phyloP scores from a whole-genome alignment of 2,113 vertebrate genomes.

The Lathamus discolor region DNA sequence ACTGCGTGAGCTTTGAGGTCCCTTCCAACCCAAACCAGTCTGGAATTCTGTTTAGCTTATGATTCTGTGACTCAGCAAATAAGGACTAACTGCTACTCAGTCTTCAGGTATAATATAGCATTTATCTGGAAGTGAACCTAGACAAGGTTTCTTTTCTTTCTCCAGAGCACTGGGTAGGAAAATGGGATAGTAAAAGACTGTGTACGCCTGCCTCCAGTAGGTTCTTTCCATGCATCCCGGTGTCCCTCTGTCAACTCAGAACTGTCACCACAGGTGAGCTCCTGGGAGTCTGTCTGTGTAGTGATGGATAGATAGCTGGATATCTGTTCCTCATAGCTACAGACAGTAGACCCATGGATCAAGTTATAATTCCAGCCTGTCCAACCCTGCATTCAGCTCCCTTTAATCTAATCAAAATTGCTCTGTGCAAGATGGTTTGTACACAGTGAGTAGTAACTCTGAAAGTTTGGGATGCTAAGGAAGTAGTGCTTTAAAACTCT shows the following conservation, averaged over 20 bases:
- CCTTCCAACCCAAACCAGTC: not conserved
- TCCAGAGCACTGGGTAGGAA: not conserved
- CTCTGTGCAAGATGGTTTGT: not conserved
- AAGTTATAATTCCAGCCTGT: not conserved
- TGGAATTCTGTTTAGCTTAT: not conserved
- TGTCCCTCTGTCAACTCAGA: not conserved
- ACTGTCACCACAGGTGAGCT: not conserved
- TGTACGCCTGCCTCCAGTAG: not conserved
- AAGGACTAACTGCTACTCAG: not conserved
- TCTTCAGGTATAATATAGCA: not conserved
- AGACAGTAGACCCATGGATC: not conserved
- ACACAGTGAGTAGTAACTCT: not conserved
- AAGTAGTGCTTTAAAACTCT: not conserved
- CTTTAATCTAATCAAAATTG: not conserved
- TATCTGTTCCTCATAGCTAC: not conserved
- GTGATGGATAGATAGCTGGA: not conserved
- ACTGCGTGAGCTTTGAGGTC: not conserved
- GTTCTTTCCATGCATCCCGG: not conserved
- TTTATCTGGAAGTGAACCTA: not conserved
- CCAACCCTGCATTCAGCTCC: not conserved
- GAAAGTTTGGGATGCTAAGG: not conserved
- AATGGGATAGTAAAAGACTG: not conserved
- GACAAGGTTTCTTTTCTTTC: not conserved
- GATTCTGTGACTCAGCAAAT: not conserved
- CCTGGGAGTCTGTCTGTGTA: not conserved